Evolutionary conservation across 2,888 invertebrate genomes (phyloP).

Genomic region (Diarsia dahlii): DNA sequence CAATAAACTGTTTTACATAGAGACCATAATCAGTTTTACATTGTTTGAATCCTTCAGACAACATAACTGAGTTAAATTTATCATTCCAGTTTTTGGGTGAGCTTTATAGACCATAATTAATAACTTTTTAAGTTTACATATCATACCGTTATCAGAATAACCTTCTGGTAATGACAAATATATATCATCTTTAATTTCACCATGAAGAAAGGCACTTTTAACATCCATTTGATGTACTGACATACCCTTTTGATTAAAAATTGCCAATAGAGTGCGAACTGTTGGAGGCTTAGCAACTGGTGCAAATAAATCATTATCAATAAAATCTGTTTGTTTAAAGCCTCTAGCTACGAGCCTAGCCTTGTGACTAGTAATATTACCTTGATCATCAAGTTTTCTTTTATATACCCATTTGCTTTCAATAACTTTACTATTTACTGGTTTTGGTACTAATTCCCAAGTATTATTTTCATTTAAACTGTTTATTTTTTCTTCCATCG

Average conservation of each 20-base stretch:
- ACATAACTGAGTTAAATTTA: too few species aligned
- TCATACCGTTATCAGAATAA: not conserved
- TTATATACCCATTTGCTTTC: too few species aligned
- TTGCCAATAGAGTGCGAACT: not conserved
- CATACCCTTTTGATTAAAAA: constrained; percentile 6
- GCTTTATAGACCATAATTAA: constrained; percentile 1
- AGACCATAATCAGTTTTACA: too few species aligned
- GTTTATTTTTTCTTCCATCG: too few species aligned
- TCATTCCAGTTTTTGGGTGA: too few species aligned
- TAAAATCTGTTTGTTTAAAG: constrained; percentile 19
- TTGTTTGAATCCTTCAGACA: too few species aligned
- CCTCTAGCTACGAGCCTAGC: constrained; percentile 9
- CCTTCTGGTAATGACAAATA: constrained; percentile 48
- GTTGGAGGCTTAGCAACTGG: constrained; percentile 8
- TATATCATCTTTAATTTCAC: constrained; percentile 50
- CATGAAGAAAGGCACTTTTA: constrained; percentile 53
- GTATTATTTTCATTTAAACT: too few species aligned
- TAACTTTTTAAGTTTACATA: constrained; percentile 4
- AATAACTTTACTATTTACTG: too few species aligned
- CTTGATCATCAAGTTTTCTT: constrained; percentile 14
- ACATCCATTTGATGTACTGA: constrained; percentile 36
- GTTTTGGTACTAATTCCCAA: too few species aligned
- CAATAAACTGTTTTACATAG: too few species aligned
- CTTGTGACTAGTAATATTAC: constrained; percentile 11
- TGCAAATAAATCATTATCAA: constrained; percentile 11